These are phyloP conservation scores for Caenorhabditis remanei DNA, from an alignment of 1,140 invertebrate species.

Conservation along the genomic window DNA sequence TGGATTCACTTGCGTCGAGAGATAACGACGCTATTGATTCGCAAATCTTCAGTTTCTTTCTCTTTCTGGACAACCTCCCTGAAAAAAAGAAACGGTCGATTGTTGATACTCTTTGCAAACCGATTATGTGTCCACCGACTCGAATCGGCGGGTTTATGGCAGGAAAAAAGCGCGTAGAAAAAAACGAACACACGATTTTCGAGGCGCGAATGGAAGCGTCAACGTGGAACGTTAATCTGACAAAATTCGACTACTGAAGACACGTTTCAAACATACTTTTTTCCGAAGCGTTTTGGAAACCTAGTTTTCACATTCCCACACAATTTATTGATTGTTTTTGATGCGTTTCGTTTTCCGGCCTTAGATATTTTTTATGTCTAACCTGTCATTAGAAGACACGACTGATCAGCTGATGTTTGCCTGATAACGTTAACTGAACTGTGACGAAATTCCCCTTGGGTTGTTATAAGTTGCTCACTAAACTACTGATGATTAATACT, in stretches of 20 bases:
- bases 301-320: too few relatives aligned
- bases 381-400: too few relatives aligned
- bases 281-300: too few relatives aligned
- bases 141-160: not conserved
- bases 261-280: not conserved
- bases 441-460: too few relatives aligned
- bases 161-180: constrained; percentile 32
- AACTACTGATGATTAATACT: too few relatives aligned
- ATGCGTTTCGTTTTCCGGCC: too few relatives aligned
- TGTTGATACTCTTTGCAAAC: constrained; percentile 39
- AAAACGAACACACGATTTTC: constrained; percentile 40
- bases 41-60: constrained; percentile 77
- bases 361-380: too few relatives aligned
- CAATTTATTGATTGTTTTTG: too few relatives aligned
- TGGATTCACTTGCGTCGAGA: constrained; percentile 31
- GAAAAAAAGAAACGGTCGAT: constrained; percentile 60
- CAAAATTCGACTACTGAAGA: not conserved
- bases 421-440: too few relatives aligned
- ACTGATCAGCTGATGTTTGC: too few relatives aligned
- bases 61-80: constrained; percentile 78
- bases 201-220: not conserved
- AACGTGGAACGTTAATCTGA: constrained; percentile 1
- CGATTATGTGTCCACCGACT: constrained; percentile 35
- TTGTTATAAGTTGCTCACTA: too few relatives aligned
- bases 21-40: constrained; percentile 40